These are phyloP conservation scores for Melanophora roralis DNA, from an alignment of 2,888 invertebrate species.

Conservation along the genomic window DNA sequence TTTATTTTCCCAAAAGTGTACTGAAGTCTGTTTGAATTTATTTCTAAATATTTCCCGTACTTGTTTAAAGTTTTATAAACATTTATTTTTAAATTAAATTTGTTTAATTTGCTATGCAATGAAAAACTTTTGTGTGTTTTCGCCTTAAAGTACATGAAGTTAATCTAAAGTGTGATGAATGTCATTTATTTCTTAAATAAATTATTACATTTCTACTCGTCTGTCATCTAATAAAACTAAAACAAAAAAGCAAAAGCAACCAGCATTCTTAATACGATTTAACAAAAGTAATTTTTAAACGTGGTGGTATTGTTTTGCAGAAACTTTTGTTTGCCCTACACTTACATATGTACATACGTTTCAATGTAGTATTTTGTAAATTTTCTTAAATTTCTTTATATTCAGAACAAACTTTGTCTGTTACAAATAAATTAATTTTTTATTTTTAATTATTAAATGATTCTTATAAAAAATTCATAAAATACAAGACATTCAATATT, in stretches of 20 bases:
- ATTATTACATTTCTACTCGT: slow-evolving; percentile 40
- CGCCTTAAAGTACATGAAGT: background rate
- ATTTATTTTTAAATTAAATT: background rate
- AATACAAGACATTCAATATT: no score
- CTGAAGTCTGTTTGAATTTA: no score
- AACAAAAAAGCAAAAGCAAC: slow-evolving; percentile 15
- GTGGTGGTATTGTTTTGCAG: background rate
- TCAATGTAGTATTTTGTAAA: no score
- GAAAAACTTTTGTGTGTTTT: background rate
- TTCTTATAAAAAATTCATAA: no score
- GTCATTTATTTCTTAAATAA: slow-evolving; percentile 43
- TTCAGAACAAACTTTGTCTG: no score
- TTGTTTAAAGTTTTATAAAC: background rate
- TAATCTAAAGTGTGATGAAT: slow-evolving; percentile 33
- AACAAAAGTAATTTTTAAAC: no score
- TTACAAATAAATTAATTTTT: no score
- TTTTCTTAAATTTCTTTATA: no score
- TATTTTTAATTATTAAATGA: no score
- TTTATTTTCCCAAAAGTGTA: no score
- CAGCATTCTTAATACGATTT: slow-evolving; percentile 14
- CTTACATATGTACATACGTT: background rate
- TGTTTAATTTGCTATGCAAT: background rate
- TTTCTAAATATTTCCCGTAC: no score
- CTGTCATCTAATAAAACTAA: slow-evolving; percentile 26
- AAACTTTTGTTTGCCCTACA: slow-evolving; percentile 1